Evolutionary conservation across 2,113 vertebrate genomes (phyloP), one percentile per base, ranked within the genome.

Genomic region (Hippocampus comes): DNA sequence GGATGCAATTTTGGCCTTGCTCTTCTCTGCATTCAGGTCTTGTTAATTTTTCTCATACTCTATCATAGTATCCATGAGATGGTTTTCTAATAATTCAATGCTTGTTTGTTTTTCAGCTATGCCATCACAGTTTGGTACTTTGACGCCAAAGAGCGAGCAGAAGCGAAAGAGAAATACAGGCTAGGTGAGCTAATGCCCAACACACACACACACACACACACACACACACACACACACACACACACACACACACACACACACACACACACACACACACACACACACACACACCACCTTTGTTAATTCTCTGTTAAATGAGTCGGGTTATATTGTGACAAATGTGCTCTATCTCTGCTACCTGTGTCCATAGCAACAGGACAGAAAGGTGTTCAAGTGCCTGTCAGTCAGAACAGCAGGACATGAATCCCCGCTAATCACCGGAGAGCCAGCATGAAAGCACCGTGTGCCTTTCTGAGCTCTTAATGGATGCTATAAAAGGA

Each of bases 121-220:
- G 95, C 95, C 85, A 96, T 97, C 91, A 97, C 95, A 21, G 94
- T 97, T 89, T 97, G 95, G 95, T 97, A 96, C 94, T 97, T 97
- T 84, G 95, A 97, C 78, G 95, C 95, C 76, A 94, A 96, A 91
- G 95, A 97, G 86, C 87, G 95, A 80, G 92, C 93, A 43, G 93
- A 94, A 81, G 95, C 95, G 82, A 96, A 95, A 87, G 94, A 95
- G 85, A 95, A 94, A 82, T 96, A 95, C 86, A 89, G 86, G 84
- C 82, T 94, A 75, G 94, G 95, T 97, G 81, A 77, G 88, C 63
- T 41, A 67, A 41, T 38, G 34, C 5, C 34, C 34, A 38, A 38
- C 25, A 66, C 23, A 8, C 12, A n/a, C 5, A 55, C 30, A 30
- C 30, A 30, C 30, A 30, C 30, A 53, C 25, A 65, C n/a, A 8